Evolutionary conservation across 2,113 vertebrate species (phyloP).

Genomic region (Labrus mixtus): DNA sequence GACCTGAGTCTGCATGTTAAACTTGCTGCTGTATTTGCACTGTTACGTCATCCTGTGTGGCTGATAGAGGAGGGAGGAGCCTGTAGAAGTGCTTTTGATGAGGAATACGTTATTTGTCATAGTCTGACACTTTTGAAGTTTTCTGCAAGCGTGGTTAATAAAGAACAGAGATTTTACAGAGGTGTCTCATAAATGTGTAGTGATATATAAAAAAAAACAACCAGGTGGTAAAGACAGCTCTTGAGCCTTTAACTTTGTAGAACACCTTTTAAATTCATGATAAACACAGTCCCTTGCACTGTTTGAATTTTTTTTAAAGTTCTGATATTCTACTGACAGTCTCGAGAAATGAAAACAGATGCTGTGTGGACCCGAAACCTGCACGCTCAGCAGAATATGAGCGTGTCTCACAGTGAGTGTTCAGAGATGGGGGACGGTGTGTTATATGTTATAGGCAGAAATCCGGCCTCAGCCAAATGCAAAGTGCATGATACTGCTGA

Average conservation of each 20-base stretch:
- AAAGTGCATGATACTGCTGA: constrained; percentile 29
- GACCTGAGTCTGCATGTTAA: constrained; percentile 7
- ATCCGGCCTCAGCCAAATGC: constrained; percentile 59
- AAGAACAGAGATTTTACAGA: background rate
- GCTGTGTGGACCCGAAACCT: constrained; percentile 33
- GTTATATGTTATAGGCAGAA: constrained; percentile 23
- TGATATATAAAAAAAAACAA: too few relatives aligned
- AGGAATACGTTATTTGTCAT: background rate
- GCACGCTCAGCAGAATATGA: constrained; percentile 43
- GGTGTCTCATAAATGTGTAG: too few relatives aligned
- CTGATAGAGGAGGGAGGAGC: background rate
- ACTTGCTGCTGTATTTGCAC: constrained; percentile 22
- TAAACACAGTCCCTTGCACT: accelerated
- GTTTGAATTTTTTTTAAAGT: constrained; percentile 1
- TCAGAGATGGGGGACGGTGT: constrained; percentile 7
- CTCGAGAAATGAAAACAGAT: constrained; percentile 59
- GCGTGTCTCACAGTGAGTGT: background rate
- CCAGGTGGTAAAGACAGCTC: too few relatives aligned
- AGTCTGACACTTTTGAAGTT: too few relatives aligned
- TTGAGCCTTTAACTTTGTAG: background rate
- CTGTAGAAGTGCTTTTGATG: background rate
- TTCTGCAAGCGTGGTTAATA: too few relatives aligned
- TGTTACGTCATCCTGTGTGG: background rate
- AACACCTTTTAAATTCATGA: background rate
- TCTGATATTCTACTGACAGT: constrained; percentile 15